Base-by-base conservation (phyloP, 1,140 invertebrate species). In the Drosophila tropicalis region DNA sequence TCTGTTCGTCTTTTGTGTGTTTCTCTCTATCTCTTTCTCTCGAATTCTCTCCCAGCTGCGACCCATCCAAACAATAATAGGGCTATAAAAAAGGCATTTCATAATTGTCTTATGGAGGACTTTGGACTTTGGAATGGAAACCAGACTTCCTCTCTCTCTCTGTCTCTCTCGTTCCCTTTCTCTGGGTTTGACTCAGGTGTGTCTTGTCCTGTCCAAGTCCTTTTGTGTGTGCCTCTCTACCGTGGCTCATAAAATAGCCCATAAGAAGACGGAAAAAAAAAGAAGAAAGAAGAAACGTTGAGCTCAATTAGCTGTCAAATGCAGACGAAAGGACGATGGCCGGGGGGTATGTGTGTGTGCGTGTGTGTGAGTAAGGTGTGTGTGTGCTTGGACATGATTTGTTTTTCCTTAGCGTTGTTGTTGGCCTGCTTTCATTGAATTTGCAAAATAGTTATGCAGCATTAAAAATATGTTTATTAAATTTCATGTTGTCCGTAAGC, bases 31-130 rank as follows among this genome's bases (percentile, higher is more conserved):
- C 5, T 17, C 44, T 13, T 5, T 36, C 6, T 36, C 34, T 36
- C 10, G 12, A 36, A 5, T 12, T 9, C 15, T 4, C 17, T 57
- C 40, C 22, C 22, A 60, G 5, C 29, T 29, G 19, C 55, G 19
- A 47, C 55, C 55, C 55, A 60, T 51, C 29, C 17, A n/a, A 41
- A 66, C 72, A 86, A 86, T 86, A 87, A 87, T 76, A 83, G 83
- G 83, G 68, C 79, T 82, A 86, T 86, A 86, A 87, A 86, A 86
- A 79, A 81, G 64, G 74, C 69, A 83, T 86, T 86, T 87, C 83
- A 87, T 86, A 86, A 86, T 86, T 86, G 83, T 87, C 76, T 87
- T 82, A 82, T 69, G 69, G 67, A 66, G 40, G 69, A 40, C 63
- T 40, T 40, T 32, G 47, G 71, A 47, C 64, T 56, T 39, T 39